phyloP scores from a whole-genome alignment of 2,797 vertebrate genomes.

The Manis pentadactyla region DNA sequence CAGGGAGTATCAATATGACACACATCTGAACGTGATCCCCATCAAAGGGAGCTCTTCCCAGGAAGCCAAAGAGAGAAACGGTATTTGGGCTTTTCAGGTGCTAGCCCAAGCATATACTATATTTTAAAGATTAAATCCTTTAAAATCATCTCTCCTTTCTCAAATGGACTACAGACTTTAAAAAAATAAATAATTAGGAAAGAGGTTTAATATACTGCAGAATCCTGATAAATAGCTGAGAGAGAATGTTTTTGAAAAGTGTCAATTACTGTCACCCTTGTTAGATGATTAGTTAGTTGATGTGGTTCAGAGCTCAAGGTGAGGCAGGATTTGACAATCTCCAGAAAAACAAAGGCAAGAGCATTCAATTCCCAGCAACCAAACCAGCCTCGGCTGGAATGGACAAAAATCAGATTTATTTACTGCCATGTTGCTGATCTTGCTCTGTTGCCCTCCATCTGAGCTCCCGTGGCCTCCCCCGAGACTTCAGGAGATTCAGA shows the following conservation, averaged over 20 bases:
- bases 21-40: conserved; percentile 69
- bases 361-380: neutral
- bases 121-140: conserved; percentile 67
- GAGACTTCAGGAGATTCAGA: conserved; percentile 63
- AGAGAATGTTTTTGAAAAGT: neutral
- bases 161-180: conserved; percentile 42
- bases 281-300: neutral
- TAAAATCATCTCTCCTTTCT: conserved; percentile 49
- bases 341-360: conserved; percentile 38
- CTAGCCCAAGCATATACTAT: neutral
- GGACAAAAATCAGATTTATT: conserved; percentile 48
- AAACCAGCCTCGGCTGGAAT: neutral
- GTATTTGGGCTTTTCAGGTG: conserved; percentile 24
- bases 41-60: conserved; percentile 64
- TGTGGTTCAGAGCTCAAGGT: conserved; percentile 46
- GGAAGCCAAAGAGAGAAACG: conserved; percentile 56
- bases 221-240: conserved; percentile 52
- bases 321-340: conserved; percentile 60
- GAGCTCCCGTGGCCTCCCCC: neutral
- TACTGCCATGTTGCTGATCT: neutral
- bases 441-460: neutral
- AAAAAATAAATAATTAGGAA: conserved; percentile 35
- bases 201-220: conserved; percentile 5
- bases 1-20: conserved; percentile 77
- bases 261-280: conserved; percentile 26